phyloP scores from a whole-genome alignment of 2,888 invertebrate species.

The Chrysomela aeneicollis region DNA sequence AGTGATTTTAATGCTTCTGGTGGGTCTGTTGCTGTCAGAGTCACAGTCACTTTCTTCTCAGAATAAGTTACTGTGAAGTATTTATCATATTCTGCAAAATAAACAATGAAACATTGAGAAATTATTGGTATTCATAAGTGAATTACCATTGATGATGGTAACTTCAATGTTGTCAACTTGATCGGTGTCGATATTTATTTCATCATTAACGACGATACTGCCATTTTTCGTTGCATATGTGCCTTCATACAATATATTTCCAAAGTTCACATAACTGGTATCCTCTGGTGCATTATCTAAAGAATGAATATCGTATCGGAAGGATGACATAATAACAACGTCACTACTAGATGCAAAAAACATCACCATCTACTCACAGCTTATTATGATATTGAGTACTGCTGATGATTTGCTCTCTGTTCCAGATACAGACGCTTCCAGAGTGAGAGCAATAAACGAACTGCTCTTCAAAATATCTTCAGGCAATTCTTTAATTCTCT shows the following conservation, averaged over 20 bases:
- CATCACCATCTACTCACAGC: constrained; percentile 24
- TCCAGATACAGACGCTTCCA: constrained; percentile 17
- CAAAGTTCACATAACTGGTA: constrained; percentile 7
- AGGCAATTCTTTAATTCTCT: neutral
- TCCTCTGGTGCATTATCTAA: constrained; percentile 11
- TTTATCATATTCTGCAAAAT: constrained; percentile 9
- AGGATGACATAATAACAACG: neutral
- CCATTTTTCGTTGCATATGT: neutral
- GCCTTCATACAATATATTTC: constrained; percentile 2
- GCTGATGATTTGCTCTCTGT: constrained; percentile 10
- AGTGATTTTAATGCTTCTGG: neutral
- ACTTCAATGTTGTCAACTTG: constrained; percentile 12
- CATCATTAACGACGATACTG: neutral
- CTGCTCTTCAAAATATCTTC: constrained; percentile 8
- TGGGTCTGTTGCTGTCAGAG: neutral
- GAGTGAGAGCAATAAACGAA: constrained; percentile 25
- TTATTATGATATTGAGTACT: constrained; percentile 28
- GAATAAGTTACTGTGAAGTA: constrained; percentile 12
- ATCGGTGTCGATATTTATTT: neutral
- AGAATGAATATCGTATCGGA: neutral
- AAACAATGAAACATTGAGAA: neutral
- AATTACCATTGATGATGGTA: constrained; percentile 11
- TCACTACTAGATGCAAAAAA: too few relatives aligned
- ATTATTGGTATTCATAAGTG: too few relatives aligned
- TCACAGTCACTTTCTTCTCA: constrained; percentile 2